These are phyloP conservation scores for Eudemis profundana DNA, from an alignment of 2,888 invertebrate species.

Conservation along the genomic window DNA sequence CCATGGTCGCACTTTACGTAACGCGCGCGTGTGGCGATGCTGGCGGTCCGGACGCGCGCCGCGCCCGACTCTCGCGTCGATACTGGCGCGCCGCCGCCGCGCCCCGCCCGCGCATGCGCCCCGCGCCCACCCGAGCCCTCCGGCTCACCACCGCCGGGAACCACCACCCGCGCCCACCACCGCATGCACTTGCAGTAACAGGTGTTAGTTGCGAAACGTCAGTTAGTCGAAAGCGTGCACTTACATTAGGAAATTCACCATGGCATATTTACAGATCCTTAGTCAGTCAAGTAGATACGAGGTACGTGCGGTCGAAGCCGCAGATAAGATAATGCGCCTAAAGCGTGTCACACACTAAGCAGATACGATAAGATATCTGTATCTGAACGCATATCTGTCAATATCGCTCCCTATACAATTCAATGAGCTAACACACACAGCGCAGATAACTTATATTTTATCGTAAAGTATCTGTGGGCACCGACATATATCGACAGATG, in stretches of 20 bases:
- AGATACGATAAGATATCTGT: too few species aligned
- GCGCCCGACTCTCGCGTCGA: conserved; percentile 85
- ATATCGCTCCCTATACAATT: too few species aligned
- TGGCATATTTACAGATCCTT: conserved; percentile 19
- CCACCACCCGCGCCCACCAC: conserved; percentile 14
- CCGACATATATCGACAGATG: too few species aligned
- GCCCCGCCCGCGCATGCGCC: conserved; percentile 56
- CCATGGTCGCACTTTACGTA: conserved; percentile 82
- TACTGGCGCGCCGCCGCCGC: conserved; percentile 71
- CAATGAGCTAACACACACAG: too few species aligned
- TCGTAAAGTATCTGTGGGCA: too few species aligned
- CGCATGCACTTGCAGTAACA: conserved; percentile 42
- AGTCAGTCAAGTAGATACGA: not conserved
- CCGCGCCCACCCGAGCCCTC: conserved; percentile 52
- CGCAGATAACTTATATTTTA: too few species aligned
- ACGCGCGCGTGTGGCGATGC: conserved; percentile 70
- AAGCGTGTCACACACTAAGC: too few species aligned
- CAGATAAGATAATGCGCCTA: conserved; percentile 4
- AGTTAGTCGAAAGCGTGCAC: conserved; percentile 36
- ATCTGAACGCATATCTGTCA: too few species aligned
- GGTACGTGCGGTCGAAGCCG: not conserved
- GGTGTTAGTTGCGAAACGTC: conserved; percentile 44
- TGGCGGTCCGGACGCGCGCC: conserved; percentile 73
- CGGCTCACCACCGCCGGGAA: conserved; percentile 26
- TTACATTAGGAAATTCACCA: conserved; percentile 26